Conservation (phyloP, 92 coral and sea anemone species). For the Epizoanthus stellaris region DNA sequence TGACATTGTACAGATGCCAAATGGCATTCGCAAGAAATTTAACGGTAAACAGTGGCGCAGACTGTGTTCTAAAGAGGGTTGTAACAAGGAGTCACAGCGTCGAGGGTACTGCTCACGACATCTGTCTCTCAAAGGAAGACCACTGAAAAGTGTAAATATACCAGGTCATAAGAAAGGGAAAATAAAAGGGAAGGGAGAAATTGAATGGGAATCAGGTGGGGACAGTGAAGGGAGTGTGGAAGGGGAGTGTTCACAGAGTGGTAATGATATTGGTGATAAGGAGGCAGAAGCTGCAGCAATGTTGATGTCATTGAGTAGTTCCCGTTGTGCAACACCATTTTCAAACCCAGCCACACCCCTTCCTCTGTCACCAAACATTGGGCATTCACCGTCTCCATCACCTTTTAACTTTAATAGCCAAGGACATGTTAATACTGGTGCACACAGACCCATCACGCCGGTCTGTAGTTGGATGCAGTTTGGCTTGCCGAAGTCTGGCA, state of each 20-base stretch:
- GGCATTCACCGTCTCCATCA: conserved; percentile 76
- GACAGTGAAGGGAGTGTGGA: conserved; percentile 99
- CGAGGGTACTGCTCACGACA: conserved; percentile 98
- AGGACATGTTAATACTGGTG: conserved; percentile 60
- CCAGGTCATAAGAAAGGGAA: conserved; percentile 96
- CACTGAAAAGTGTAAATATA: conserved; percentile 74
- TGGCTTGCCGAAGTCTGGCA: conserved; percentile 83
- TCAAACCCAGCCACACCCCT: conserved; percentile 88
- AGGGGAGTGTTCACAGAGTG: conserved; percentile 70
- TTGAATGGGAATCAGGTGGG: conserved; percentile 98
- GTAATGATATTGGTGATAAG: conserved; percentile 49
- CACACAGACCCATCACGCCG: conserved; percentile 65
- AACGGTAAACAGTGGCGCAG: conserved; percentile 99
- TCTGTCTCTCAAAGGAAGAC: conserved; percentile 90
- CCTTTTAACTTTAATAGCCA: conserved; percentile 71
- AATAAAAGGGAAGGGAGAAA: conserved; percentile 81
- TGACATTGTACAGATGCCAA: conserved; percentile 93
- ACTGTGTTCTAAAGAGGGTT: conserved; percentile 90
- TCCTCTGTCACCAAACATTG: conserved; percentile 84
- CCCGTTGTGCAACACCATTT: conserved; percentile 93
- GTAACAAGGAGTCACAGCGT: conserved; percentile 96
- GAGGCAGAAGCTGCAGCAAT: conserved; percentile 98
- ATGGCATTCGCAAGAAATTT: conserved; percentile 95
- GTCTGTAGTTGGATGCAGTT: conserved; percentile 68
- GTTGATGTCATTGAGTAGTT: conserved; percentile 89